These are phyloP conservation scores for Latrodectus geometricus DNA, from an alignment of 1,140 invertebrate species.

Conservation along the genomic window DNA sequence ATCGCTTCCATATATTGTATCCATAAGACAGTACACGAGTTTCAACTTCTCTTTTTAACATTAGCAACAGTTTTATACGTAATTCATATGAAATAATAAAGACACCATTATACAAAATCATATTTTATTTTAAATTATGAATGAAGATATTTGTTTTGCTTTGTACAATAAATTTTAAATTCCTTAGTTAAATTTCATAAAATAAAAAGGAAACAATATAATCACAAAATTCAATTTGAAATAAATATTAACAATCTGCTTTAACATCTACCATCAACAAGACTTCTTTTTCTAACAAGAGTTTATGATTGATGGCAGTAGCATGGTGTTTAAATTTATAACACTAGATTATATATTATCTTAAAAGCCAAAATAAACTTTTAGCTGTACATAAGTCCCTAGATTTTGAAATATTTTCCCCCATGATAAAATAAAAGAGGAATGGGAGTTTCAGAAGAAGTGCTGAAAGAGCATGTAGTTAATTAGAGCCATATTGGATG, in stretches of 20 bases:
- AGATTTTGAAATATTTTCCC: not conserved
- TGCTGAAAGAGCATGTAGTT: not conserved
- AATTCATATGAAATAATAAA: not conserved
- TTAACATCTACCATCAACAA: too few species aligned
- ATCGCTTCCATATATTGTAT: too few species aligned
- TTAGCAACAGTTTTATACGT: too few species aligned
- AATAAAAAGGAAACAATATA: not conserved
- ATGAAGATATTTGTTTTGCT: not conserved
- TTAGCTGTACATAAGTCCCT: not conserved
- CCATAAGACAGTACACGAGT: too few species aligned
- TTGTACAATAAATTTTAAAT: not conserved
- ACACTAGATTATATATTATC: not conserved
- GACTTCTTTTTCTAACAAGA: too few species aligned
- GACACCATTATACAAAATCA: not conserved
- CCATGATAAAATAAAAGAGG: not conserved
- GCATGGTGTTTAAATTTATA: not conserved
- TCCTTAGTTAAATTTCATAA: not conserved
- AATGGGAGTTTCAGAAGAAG: not conserved
- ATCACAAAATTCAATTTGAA: not conserved
- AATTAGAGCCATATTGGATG: not conserved
- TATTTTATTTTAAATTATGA: not conserved
- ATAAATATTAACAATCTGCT: not conserved
- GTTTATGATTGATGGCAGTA: too few species aligned
- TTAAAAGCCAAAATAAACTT: not conserved
- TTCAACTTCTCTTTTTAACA: too few species aligned